Conservation (phyloP, 2,113 vertebrate species). For the Patagioenas fasciata region DNA sequence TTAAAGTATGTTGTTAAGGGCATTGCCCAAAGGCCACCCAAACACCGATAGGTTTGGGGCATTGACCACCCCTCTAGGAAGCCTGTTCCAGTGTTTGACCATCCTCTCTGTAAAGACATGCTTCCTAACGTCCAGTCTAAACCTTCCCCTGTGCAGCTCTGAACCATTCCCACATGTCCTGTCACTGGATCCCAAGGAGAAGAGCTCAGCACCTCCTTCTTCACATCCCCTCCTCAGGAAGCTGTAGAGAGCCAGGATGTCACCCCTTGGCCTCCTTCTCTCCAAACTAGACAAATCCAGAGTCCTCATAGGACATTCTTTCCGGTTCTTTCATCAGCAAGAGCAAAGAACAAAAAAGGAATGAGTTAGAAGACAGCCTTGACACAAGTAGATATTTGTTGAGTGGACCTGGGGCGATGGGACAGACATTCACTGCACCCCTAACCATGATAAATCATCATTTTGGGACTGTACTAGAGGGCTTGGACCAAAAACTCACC, state of each 20-base stretch:
- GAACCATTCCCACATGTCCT: rapidly evolving
- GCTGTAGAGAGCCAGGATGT: background rate
- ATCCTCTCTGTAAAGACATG: background rate
- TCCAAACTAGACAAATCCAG: background rate
- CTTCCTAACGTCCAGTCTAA: background rate
- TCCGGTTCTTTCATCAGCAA: background rate
- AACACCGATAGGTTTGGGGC: background rate
- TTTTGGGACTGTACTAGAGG: background rate
- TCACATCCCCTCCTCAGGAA: background rate
- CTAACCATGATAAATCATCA: background rate
- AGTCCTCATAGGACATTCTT: background rate
- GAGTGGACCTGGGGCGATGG: background rate
- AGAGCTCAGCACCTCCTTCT: background rate
- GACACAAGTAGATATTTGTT: background rate
- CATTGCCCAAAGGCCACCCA: background rate
- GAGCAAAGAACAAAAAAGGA: background rate
- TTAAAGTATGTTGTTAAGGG: background rate
- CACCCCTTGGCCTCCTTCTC: background rate
- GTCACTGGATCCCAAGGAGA: background rate
- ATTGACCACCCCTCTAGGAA: background rate
- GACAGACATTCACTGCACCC: background rate
- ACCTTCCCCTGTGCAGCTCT: background rate
- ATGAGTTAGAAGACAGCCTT: background rate
- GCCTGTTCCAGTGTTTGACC: background rate
- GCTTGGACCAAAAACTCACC: background rate